phyloP scores from a whole-genome alignment of 2,888 invertebrate species.

The Drosophila suboccidentalis region DNA sequence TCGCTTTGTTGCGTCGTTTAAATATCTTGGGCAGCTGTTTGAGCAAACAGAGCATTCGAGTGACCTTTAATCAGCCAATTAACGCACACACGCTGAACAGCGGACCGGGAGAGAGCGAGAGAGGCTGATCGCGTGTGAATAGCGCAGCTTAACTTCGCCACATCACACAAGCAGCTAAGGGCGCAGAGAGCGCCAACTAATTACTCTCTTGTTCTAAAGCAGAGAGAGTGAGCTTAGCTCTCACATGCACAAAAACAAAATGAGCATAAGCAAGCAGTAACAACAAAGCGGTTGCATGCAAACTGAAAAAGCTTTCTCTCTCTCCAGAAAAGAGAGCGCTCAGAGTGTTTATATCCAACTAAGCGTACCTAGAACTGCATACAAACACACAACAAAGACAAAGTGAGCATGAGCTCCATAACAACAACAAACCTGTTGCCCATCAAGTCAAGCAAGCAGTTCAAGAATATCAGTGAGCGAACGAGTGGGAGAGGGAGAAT shows the following conservation, averaged over 20 bases:
- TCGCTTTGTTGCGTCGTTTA: conserved; percentile 40
- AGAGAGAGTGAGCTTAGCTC: no score
- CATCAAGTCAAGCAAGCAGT: background rate
- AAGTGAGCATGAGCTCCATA: no score
- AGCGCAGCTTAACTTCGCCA: conserved; percentile 1
- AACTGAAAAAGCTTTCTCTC: no score
- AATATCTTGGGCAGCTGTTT: conserved; percentile 34
- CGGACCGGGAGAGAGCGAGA: background rate
- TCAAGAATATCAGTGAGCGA: background rate
- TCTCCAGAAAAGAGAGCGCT: no score
- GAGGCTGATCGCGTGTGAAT: background rate
- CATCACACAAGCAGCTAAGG: background rate
- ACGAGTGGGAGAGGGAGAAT: no score
- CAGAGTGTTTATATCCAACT: no score
- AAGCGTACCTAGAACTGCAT: no score
- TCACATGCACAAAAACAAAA: no score
- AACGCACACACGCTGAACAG: conserved; percentile 5
- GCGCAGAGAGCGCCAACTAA: background rate
- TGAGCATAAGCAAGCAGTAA: background rate
- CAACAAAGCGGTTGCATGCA: background rate
- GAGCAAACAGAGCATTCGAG: background rate
- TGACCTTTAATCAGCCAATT: conserved; percentile 56
- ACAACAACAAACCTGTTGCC: background rate
- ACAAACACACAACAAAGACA: background rate
- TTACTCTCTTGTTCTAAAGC: background rate